Conservation (phyloP, 2,888 invertebrate species). For the Orchesella flavescens region DNA sequence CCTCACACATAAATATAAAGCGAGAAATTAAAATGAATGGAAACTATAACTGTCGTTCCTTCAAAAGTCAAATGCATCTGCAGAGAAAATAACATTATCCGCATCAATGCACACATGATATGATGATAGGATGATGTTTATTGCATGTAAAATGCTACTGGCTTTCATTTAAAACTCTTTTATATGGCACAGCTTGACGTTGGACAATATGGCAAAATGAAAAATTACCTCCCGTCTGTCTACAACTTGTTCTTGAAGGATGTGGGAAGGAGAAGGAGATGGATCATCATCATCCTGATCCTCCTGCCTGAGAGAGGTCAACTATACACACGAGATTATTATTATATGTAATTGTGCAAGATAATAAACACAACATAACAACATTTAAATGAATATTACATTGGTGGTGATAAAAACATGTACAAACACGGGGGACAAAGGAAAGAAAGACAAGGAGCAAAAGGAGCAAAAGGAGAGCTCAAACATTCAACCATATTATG, state of each 20-base stretch:
- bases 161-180: slow-evolving; percentile 4
- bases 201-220: slow-evolving; percentile 49
- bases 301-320: slow-evolving; percentile 39
- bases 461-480: slow-evolving; percentile 8
- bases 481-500: slow-evolving; percentile 22
- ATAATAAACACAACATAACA: neutral
- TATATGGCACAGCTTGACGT: slow-evolving; percentile 25
- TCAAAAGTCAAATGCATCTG: no score
- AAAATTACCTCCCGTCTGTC: slow-evolving; percentile 51
- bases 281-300: no score
- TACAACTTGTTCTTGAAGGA: slow-evolving; percentile 45
- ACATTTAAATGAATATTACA: no score
- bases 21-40: slow-evolving; percentile 4
- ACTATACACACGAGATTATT: slow-evolving; percentile 18
- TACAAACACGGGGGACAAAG: neutral
- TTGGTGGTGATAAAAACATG: no score
- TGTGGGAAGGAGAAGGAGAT: slow-evolving; percentile 32
- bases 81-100: neutral
- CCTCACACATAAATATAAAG: neutral
- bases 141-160: slow-evolving; percentile 6
- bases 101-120: neutral
- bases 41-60: neutral
- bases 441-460: slow-evolving; percentile 7
- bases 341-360: no score
- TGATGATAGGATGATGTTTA: no score